Percentiles rank a stretch among this genome's conserved stretches.
Conservation (phyloP, 2,888 invertebrate genomes). For the Ochlodes sylvanus region DNA sequence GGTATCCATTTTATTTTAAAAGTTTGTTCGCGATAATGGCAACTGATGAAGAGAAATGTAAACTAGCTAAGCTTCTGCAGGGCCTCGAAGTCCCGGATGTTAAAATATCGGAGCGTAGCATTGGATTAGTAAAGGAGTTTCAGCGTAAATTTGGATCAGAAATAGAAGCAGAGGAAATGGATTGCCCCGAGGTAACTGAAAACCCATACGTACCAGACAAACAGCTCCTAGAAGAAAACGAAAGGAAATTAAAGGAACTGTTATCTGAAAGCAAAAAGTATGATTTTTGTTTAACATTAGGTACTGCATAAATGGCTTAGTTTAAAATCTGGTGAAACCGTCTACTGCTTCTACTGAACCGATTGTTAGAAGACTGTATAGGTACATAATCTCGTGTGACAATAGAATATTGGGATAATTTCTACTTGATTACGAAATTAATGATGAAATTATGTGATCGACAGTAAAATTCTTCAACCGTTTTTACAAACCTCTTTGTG, state of each 20-base stretch:
- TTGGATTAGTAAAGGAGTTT: conserved; percentile 63
- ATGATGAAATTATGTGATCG: too few relatives aligned
- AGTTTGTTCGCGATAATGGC: conserved; percentile 54
- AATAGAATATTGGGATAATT: too few relatives aligned
- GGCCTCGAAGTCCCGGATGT: conserved; percentile 68
- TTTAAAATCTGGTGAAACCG: too few relatives aligned
- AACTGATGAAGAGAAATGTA: conserved; percentile 74
- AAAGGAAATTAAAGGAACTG: conserved; percentile 62
- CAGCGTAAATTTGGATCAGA: conserved; percentile 60
- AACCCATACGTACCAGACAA: conserved; percentile 70
- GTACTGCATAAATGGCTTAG: too few relatives aligned
- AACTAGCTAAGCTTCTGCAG: conserved; percentile 68
- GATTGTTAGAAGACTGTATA: too few relatives aligned
- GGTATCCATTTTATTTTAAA: not conserved
- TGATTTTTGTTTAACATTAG: not conserved
- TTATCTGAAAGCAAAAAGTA: conserved; percentile 61
- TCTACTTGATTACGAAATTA: too few relatives aligned
- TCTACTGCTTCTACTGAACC: too few relatives aligned
- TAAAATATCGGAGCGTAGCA: conserved; percentile 67
- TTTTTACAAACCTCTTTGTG: too few relatives aligned
- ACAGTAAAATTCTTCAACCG: too few relatives aligned
- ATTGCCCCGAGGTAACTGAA: conserved; percentile 50
- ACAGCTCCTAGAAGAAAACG: conserved; percentile 63
- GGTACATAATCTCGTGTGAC: too few relatives aligned
- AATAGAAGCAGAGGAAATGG: conserved; percentile 52